phyloP scores from a whole-genome alignment of 2,113 vertebrate species.

The Trachemys scripta region DNA sequence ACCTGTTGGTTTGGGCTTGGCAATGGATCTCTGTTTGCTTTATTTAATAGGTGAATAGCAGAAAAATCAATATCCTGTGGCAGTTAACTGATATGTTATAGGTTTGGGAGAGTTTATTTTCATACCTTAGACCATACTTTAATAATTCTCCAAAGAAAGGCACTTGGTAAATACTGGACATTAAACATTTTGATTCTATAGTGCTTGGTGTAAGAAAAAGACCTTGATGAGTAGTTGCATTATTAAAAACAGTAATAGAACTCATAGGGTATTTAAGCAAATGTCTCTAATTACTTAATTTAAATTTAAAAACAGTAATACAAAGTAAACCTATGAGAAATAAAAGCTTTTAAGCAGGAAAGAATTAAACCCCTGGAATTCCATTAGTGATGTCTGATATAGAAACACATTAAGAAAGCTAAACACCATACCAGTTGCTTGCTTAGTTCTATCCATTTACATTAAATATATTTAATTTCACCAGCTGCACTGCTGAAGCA shows the following conservation, averaged over 20 bases:
- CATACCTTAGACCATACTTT: not conserved
- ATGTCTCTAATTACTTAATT: slow-evolving; percentile 35
- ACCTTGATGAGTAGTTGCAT: not conserved
- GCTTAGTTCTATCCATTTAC: slow-evolving; percentile 43
- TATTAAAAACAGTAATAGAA: slow-evolving; percentile 22
- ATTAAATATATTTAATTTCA: slow-evolving; percentile 37
- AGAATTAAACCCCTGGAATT: slow-evolving; percentile 60
- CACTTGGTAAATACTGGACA: not conserved
- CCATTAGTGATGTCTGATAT: slow-evolving; percentile 54
- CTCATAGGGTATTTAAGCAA: slow-evolving; percentile 20
- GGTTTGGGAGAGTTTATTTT: not conserved
- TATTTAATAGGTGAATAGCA: not conserved
- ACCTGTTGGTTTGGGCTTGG: not conserved
- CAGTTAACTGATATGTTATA: not conserved
- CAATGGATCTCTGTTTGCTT: not conserved
- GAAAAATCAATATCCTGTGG: not conserved
- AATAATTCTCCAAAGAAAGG: not conserved
- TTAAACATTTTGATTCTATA: not conserved
- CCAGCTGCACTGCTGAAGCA: not conserved
- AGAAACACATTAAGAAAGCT: slow-evolving; percentile 41
- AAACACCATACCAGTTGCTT: slow-evolving; percentile 23
- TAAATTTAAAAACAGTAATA: slow-evolving; percentile 52
- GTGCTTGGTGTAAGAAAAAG: not conserved
- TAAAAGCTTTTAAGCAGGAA: slow-evolving; percentile 58
- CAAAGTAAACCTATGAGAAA: slow-evolving; percentile 44